A percentile compares a stretch with the other conserved stretches of the same genome.
phyloP scores from a whole-genome alignment of 2,797 vertebrate genomes.

The Pseudomugil gertrudae region DNA sequence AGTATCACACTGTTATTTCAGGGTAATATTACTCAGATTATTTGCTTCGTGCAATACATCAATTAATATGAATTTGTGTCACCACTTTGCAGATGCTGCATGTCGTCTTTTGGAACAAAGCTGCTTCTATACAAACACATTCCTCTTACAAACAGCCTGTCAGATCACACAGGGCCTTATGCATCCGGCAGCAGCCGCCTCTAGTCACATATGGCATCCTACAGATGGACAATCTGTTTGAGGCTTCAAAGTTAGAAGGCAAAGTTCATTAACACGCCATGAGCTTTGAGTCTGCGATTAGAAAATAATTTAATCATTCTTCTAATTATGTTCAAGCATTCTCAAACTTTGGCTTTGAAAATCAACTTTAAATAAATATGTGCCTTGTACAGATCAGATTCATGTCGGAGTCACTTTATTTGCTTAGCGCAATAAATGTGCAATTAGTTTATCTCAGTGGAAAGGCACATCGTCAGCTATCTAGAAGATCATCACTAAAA shows the following conservation, averaged over 20 bases:
- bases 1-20: conserved; percentile 38
- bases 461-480: conserved; percentile 21
- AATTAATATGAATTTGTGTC: conserved; percentile 48
- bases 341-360: conserved; percentile 51
- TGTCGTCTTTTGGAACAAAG: conserved; percentile 57
- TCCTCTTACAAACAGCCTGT: conserved; percentile 41
- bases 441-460: conserved; percentile 7
- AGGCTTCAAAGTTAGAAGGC: conserved; percentile 72
- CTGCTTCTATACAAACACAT: conserved; percentile 46
- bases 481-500: not conserved
- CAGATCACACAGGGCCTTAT: conserved; percentile 41
- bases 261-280: conserved; percentile 70
- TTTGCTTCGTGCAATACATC: conserved; percentile 46
- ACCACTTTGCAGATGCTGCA: conserved; percentile 29
- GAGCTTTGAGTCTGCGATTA: conserved; percentile 63
- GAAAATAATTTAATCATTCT: conserved; percentile 70
- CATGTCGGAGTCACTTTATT: conserved; percentile 22
- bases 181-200: conserved; percentile 53
- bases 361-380: conserved; percentile 45
- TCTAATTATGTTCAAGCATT: conserved; percentile 60
- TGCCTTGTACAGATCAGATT: conserved; percentile 2
- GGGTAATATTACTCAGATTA: conserved; percentile 26
- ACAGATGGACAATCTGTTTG: conserved; percentile 74
- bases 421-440: conserved; percentile 22
- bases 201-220: conserved; percentile 67